These are phyloP conservation scores for Gryon sp. DNA, from an alignment of 1,140 invertebrate genomes.

Conservation along the genomic window DNA sequence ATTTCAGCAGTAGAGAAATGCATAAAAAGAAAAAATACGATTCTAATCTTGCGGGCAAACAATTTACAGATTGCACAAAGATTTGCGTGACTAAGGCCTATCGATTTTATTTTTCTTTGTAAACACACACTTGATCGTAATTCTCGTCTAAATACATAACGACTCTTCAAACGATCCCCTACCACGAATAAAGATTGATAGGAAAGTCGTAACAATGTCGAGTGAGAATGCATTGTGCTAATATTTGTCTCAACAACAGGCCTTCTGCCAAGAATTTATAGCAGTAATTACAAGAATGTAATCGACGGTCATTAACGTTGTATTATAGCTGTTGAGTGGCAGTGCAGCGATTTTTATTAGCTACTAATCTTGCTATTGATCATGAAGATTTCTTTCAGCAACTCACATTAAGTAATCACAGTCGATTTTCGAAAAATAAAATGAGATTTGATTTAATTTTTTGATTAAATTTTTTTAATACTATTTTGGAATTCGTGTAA, in stretches of 20 bases:
- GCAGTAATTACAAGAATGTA: conserved; percentile 75
- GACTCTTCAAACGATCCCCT: conserved; percentile 58
- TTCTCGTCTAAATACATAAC: conserved; percentile 59
- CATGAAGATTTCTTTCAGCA: conserved; percentile 15
- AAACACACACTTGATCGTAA: conserved; percentile 43
- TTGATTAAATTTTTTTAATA: too few relatives aligned
- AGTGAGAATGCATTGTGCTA: conserved; percentile 69
- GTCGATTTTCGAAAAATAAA: too few relatives aligned
- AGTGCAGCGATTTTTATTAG: conserved; percentile 74
- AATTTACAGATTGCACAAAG: conserved; percentile 13
- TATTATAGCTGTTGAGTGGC: conserved; percentile 69
- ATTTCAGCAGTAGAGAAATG: too few relatives aligned
- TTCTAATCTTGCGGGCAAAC: too few relatives aligned
- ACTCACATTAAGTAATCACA: neutral
- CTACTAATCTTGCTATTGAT: conserved; percentile 53
- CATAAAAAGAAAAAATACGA: too few relatives aligned
- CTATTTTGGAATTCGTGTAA: too few relatives aligned
- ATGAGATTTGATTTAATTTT: too few relatives aligned
- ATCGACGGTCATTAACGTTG: conserved; percentile 77
- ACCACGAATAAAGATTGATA: conserved; percentile 64
- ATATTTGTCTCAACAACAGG: conserved; percentile 62
- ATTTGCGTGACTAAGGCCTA: conserved; percentile 39
- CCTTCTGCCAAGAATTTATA: conserved; percentile 71
- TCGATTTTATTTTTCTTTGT: conserved; percentile 42
- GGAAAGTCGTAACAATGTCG: conserved; percentile 71